A percentile compares a stretch with the other conserved stretches of the same genome.
Conservation (phyloP, 2,888 invertebrate genomes). For the Microplitis manilae region DNA sequence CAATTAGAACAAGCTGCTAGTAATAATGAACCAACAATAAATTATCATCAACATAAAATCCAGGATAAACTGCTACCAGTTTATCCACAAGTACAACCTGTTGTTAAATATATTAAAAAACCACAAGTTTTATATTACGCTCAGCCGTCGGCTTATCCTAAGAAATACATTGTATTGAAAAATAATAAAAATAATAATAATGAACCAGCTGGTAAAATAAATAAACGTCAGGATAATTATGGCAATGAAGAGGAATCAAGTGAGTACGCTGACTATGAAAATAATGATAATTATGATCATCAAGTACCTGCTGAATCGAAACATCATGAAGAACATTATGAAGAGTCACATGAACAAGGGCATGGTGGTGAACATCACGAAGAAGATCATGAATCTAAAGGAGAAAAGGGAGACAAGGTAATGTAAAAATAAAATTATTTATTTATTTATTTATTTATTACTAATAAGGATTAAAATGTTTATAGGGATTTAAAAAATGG, state of each 20-base stretch:
- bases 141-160: neutral
- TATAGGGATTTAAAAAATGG: slow-evolving; percentile 58
- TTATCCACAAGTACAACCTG: no score
- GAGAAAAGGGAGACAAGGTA: slow-evolving; percentile 66
- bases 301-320: slow-evolving; percentile 20
- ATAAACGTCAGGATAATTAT: neutral
- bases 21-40: neutral
- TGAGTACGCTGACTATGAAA: slow-evolving; percentile 15
- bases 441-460: neutral
- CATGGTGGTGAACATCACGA: slow-evolving; percentile 61
- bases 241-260: slow-evolving; percentile 23
- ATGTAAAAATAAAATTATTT: slow-evolving; percentile 6
- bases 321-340: slow-evolving; percentile 47
- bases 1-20: neutral
- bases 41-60: neutral
- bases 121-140: neutral
- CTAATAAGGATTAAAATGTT: neutral
- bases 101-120: neutral
- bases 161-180: neutral
- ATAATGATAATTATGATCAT: slow-evolving; percentile 35
- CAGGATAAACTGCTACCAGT: neutral
- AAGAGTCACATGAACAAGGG: slow-evolving; percentile 59
- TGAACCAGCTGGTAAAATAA: neutral
- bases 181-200: neutral
- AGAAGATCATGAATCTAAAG: slow-evolving; percentile 62